Evolutionary conservation across 2,113 vertebrate species (phyloP).

Genomic region (Mandrillus leucophaeus): DNA sequence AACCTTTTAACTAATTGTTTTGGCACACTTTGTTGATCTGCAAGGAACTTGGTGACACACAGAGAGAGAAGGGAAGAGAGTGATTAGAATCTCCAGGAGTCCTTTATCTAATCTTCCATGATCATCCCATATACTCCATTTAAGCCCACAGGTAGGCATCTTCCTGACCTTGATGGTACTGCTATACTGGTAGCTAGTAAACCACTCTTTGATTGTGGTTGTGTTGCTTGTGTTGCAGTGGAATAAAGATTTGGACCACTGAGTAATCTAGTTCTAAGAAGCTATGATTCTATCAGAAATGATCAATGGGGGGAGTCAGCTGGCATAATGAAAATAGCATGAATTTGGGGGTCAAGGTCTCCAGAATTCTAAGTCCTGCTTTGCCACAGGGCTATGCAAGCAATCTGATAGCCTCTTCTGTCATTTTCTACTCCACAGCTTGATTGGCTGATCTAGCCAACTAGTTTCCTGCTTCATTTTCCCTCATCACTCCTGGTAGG

Average conservation of each 20-base stretch:
- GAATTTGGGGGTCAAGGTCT: neutral
- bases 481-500: neutral
- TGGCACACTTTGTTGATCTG: constrained; percentile 33
- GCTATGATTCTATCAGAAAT: neutral
- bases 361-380: neutral
- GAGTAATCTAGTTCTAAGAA: neutral
- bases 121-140: neutral
- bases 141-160: neutral
- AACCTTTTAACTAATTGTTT: constrained; percentile 68
- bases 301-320: neutral
- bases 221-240: neutral
- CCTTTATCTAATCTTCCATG: neutral
- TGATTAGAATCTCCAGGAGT: neutral
- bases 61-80: neutral
- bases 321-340: neutral
- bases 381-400: neutral
- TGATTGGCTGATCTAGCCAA: neutral
- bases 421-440: neutral
- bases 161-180: neutral
- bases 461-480: neutral
- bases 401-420: neutral
- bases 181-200: neutral
- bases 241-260: neutral
- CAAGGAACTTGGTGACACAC: neutral
- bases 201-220: neutral